phyloP scores from a whole-genome alignment of 2,888 invertebrate species.

The Conops quadrifasciatus region DNA sequence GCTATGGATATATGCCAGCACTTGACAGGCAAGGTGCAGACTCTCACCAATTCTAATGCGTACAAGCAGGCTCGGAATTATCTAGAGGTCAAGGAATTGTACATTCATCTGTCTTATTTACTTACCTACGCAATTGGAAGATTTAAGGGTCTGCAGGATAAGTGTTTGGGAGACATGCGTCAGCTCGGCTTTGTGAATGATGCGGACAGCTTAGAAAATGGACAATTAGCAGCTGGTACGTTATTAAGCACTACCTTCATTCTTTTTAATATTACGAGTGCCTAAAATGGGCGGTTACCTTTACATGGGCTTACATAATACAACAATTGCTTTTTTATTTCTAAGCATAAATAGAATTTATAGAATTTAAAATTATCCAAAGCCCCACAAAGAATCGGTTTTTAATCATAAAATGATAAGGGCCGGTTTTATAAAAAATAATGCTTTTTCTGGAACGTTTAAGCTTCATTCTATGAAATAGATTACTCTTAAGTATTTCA shows the following conservation, averaged over 20 bases:
- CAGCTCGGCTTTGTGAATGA: conserved; percentile 63
- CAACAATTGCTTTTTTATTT: no score
- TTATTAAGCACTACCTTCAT: conserved; percentile 31
- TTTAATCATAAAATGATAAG: no score
- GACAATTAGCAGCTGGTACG: conserved; percentile 62
- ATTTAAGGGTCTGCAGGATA: conserved; percentile 63
- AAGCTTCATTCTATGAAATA: no score
- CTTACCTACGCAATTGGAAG: conserved; percentile 64
- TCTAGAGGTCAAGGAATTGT: conserved; percentile 63
- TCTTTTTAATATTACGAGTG: no score
- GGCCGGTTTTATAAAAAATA: no score
- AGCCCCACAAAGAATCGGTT: no score
- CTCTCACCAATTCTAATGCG: conserved; percentile 64
- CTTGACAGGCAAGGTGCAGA: conserved; percentile 62
- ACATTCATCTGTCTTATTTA: conserved; percentile 64
- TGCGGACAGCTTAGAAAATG: conserved; percentile 62
- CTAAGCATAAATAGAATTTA: no score
- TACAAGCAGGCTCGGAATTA: conserved; percentile 62
- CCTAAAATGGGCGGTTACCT: no score
- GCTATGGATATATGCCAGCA: conserved; percentile 65
- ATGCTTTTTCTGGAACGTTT: no score
- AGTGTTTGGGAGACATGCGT: conserved; percentile 62
- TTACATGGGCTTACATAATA: no score
- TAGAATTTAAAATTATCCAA: no score
- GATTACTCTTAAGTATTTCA: no score